Conservation (phyloP, 2,888 invertebrate species). For the Leucophenga montana region DNA sequence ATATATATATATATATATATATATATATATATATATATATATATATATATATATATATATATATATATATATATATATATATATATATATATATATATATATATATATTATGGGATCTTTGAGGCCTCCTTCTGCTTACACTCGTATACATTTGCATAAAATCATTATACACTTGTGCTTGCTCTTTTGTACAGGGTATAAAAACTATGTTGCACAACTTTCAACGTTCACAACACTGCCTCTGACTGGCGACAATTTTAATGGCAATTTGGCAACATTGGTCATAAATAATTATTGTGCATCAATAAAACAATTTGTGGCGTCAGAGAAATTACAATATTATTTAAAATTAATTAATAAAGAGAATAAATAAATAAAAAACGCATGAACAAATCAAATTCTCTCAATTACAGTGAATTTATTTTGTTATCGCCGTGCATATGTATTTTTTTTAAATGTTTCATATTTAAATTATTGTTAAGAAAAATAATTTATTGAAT, state of each 20-base stretch:
- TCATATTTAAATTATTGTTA: neutral
- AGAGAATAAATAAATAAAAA: neutral
- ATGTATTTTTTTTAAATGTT: neutral
- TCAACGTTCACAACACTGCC: neutral
- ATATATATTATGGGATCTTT: no score
- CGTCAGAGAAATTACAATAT: neutral
- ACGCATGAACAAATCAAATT: constrained; percentile 11
- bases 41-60: no score
- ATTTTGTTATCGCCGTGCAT: neutral
- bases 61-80: no score
- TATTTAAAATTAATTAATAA: no score
- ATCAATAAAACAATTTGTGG: constrained; percentile 12
- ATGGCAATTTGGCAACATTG: neutral
- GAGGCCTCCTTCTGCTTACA: no score
- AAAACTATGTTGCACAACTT: neutral
- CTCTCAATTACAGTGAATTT: constrained; percentile 2
- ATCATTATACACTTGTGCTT: no score
- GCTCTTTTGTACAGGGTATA: neutral
- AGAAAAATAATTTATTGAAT: constrained; percentile 9
- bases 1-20: no score
- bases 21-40: no score
- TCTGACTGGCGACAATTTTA: no score
- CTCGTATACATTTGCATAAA: no score
- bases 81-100: no score
- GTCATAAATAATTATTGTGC: neutral